Evolutionary conservation across 2,888 invertebrate genomes (phyloP), one percentile per base, ranked within the genome.

Genomic region (Caenorhabditis macrosperma): DNA sequence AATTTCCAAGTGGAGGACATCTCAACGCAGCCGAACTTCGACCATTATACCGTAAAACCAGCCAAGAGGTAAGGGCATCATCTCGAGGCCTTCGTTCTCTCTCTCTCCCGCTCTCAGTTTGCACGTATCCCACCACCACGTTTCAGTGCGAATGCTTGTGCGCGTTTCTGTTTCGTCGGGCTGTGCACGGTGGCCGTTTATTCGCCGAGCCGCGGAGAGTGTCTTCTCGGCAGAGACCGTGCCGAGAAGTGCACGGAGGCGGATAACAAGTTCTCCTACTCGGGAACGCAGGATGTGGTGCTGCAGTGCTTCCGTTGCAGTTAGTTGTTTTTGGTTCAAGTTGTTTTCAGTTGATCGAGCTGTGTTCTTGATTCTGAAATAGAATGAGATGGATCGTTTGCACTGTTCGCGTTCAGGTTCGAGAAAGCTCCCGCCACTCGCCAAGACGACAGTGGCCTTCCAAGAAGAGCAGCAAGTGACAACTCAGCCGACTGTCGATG

Each of bases 291-390:
- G 17, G 83, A 86, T 24, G 86, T 87, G 22, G 72, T 84, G 17
- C 76, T 89, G 20, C 86, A 87, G 55, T 89, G 89, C 60, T 87
- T 89, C 82, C 82, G 88, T 78, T 89, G 89, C 78, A 84, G 88
- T 88, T 60, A 84, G 86, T 83, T 17, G 30, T 35, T n/a, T n/a
- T 60, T 71, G 33, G 55, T 78, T 71, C 46, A 59, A 68, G 33
- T 38, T n/a, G n/a, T n/a, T n/a, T 74, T 54, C 46, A 46, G 48
- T 57, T 64, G 26, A 63, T 54, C 55, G n/a, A 10, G 12, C 46
- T 52, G 1, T 55, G 33, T 46, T 64, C 22, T 63, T 64, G 50
- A 44, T 60, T 52, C 20, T 44, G 20, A 10, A 67, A n/a, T n/a
- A n/a, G 20, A 24, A 10, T 50, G n/a, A 24, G 33, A 41, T 17